Evolutionary conservation across 2,888 invertebrate genomes (phyloP).

Genomic region (Mythimna ferrago): DNA sequence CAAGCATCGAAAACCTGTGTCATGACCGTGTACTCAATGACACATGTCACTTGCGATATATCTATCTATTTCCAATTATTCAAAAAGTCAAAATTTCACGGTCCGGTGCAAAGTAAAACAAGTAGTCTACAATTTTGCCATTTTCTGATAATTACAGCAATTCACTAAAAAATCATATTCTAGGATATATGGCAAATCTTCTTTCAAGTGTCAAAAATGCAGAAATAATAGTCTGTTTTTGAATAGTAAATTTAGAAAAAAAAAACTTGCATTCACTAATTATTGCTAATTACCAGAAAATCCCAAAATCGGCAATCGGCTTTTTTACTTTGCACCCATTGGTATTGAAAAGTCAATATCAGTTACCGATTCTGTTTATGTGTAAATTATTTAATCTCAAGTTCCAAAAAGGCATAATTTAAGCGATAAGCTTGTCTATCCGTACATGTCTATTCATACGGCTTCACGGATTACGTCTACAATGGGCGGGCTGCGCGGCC

Average conservation of each 20-base stretch:
- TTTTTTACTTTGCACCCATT: too few species aligned
- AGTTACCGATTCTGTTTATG: conserved; percentile 2
- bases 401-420: conserved; percentile 26
- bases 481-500: conserved; percentile 62
- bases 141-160: too few species aligned
- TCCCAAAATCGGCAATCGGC: too few species aligned
- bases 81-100: background rate
- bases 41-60: conserved; percentile 50
- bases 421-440: conserved; percentile 18
- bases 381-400: conserved; percentile 26
- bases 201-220: too few species aligned
- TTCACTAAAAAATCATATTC: too few species aligned
- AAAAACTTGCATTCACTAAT: too few species aligned
- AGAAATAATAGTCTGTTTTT: too few species aligned
- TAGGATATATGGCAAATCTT: too few species aligned
- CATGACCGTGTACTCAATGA: conserved; percentile 52
- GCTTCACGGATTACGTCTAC: conserved; percentile 46
- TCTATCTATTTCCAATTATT: conserved; percentile 15
- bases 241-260: too few species aligned
- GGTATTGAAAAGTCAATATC: conserved; percentile 6
- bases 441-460: conserved; percentile 46
- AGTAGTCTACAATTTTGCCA: too few species aligned
- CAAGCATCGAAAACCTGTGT: conserved; percentile 75
- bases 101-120: too few species aligned
- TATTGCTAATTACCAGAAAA: too few species aligned